Base-by-base conservation (phyloP, 30 jellyfish, hydroid and myxozoan genomes). In the Aurelia aurita region DNA sequence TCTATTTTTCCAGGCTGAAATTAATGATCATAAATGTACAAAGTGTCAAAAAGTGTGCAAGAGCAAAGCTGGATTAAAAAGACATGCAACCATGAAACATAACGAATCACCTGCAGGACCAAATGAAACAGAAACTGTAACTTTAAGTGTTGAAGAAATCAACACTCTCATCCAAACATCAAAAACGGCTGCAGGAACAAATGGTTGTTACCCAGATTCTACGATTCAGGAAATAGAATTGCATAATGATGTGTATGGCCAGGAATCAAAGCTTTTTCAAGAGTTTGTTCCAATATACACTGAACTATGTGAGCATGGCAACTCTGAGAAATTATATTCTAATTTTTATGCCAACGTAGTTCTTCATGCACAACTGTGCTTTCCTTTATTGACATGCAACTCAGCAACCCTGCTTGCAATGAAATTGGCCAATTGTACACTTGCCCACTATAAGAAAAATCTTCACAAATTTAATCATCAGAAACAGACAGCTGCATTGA, bases 271-370 rank as follows among this genome's bases (percentile, higher is more conserved):
- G 77, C 45, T 57, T 15, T 77, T 77, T 29, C 64, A 57, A 31
- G 47, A 61, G 12, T 61, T 57, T 18, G 0, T 54, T 23, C 63
- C 55, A 16, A 19, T 77, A 32, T 57, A 57, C 32, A n/a, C 14
- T 23, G 64, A 79, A 22, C 80, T 65, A 28, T 4, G 66, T 14
- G 32, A 66, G 29, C 45, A 68, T 29, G 69, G 79, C n/a, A 59
- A 81, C 91, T 26, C 85, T 5, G 91, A 81, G 67, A 59, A 81
- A 53, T 81, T 65, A 47, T 81, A 81, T 59, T 65, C 74, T 13
- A 18, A 29, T 8, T 81, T 81, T 51, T 81, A 81, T 59, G 70
- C 49, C 9, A 46, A 32, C 13, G 45, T 81, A 47, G 86, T 81
- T 23, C 68, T 65, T 25, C 44, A 81, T 27, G 74, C 91, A 66